These are phyloP conservation scores for Fopius arisanus DNA, from an alignment of 1,140 invertebrate genomes.

Conservation along the genomic window DNA sequence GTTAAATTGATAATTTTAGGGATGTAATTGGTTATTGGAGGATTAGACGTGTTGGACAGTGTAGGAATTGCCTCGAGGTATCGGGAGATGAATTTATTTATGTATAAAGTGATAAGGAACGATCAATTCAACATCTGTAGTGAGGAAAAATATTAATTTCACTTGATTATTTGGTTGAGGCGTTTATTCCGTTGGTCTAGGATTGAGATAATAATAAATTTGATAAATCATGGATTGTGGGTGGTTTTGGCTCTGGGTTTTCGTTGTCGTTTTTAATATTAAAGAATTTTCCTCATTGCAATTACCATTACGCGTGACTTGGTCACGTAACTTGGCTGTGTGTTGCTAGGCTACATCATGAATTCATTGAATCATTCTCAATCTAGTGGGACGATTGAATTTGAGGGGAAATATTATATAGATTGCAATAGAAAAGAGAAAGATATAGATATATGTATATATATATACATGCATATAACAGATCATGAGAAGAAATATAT, in stretches of 20 bases:
- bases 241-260: neutral
- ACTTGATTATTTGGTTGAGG: neutral
- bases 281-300: constrained; percentile 10
- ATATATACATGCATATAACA: constrained; percentile 13
- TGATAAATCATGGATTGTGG: too few species aligned
- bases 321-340: constrained; percentile 63
- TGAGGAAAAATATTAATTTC: neutral
- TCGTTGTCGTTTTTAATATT: neutral
- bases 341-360: constrained; percentile 59
- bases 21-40: neutral
- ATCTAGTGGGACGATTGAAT: neutral
- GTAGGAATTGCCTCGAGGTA: constrained; percentile 7
- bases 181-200: too few species aligned
- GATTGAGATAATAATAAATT: too few species aligned
- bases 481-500: constrained; percentile 4
- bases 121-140: constrained; percentile 6
- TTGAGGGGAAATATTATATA: neutral
- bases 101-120: constrained; percentile 11
- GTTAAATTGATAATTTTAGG: constrained; percentile 2
- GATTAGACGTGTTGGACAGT: neutral
- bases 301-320: constrained; percentile 22
- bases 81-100: neutral
- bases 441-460: neutral
- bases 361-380: constrained; percentile 35
- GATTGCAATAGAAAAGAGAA: neutral